Conservation (phyloP, 1,140 invertebrate genomes). For the Nylanderia fulva region DNA sequence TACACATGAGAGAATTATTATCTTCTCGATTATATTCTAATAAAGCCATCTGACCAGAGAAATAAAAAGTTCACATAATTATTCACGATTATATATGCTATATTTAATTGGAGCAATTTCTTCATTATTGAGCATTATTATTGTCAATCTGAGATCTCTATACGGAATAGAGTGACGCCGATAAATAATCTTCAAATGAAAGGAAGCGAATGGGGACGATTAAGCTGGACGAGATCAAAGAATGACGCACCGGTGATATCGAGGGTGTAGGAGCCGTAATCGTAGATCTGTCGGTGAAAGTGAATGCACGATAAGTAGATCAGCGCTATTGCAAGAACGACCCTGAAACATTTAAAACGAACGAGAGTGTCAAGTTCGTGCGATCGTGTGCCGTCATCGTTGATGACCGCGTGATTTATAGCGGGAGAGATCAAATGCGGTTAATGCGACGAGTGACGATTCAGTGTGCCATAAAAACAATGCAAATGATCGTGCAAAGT, state of each 20-base stretch:
- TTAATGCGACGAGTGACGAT: constrained; percentile 18
- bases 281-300: constrained; percentile 94
- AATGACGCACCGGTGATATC: constrained; percentile 94
- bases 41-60: too few species aligned
- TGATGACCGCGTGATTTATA: constrained; percentile 1
- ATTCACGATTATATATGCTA: too few species aligned
- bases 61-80: too few species aligned
- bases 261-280: constrained; percentile 95
- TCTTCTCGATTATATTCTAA: too few species aligned
- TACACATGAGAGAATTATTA: too few species aligned
- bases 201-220: not conserved
- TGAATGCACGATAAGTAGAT: constrained; percentile 94
- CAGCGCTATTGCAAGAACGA: constrained; percentile 91
- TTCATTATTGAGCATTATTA: not conserved
- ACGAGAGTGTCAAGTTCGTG: constrained; percentile 52
- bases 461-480: not conserved
- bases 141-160: not conserved
- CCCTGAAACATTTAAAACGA: constrained; percentile 86
- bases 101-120: too few species aligned
- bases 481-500: constrained; percentile 12
- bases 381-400: constrained; percentile 3
- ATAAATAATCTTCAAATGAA: not conserved
- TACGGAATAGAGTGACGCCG: not conserved
- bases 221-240: not conserved
- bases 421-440: not conserved